A percentile compares a stretch with the other conserved stretches of the same genome.
phyloP scores from a whole-genome alignment of 2,113 vertebrate genomes.

The Enhydra lutris region DNA sequence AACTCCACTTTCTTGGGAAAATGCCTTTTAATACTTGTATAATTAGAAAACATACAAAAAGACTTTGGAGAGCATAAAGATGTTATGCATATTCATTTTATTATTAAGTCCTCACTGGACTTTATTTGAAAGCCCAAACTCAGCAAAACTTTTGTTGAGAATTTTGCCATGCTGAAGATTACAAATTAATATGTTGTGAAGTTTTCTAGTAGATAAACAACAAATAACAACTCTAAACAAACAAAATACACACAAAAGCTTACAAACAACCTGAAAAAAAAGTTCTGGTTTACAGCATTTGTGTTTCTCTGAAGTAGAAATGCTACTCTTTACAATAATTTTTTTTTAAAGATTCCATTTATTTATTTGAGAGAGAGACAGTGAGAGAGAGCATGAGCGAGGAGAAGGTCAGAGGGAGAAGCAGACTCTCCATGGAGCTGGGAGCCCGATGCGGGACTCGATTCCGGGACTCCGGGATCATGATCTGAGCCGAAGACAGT shows the following conservation, averaged over 20 bases:
- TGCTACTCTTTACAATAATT: background rate
- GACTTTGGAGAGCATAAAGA: background rate
- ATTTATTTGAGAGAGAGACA: too few relatives aligned
- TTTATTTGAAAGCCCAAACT: background rate
- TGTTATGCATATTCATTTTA: background rate
- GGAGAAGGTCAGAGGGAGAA: too few relatives aligned
- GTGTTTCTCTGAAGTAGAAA: background rate
- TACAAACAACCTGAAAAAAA: background rate
- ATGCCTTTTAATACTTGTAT: background rate
- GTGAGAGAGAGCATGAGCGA: too few relatives aligned
- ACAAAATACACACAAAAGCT: background rate
- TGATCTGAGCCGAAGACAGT: too few relatives aligned
- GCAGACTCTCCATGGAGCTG: too few relatives aligned
- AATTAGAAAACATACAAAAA: background rate
- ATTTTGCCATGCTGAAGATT: background rate
- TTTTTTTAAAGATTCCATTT: too few relatives aligned
- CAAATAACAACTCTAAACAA: background rate
- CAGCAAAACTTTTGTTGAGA: background rate
- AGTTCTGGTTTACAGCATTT: background rate
- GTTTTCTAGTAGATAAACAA: background rate
- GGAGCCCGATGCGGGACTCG: too few relatives aligned
- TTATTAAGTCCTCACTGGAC: background rate
- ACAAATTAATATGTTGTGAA: background rate
- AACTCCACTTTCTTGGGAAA: background rate
- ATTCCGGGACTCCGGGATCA: too few relatives aligned